These are phyloP conservation scores for Albula glossodonta DNA, from an alignment of 2,113 vertebrate species.

Conservation along the genomic window DNA sequence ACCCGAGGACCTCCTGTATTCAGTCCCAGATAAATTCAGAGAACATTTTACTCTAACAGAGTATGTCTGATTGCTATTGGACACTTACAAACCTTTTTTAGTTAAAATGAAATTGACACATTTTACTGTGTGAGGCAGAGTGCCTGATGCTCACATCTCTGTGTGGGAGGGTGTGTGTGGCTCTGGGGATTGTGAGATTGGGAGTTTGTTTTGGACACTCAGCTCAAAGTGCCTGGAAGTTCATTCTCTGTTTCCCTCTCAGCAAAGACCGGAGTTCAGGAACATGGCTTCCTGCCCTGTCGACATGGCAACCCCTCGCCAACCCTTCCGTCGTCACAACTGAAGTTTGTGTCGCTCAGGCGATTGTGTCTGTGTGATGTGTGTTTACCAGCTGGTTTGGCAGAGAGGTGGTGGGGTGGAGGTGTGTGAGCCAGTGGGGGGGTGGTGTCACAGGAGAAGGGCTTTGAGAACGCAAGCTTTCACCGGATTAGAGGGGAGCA, in stretches of 20 bases:
- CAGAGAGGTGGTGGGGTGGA: neutral
- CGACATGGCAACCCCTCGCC: neutral
- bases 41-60: too few species aligned
- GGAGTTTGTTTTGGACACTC: neutral
- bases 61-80: too few species aligned
- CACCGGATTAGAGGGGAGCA: constrained; percentile 26
- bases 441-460: neutral
- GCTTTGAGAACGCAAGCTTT: constrained; percentile 1
- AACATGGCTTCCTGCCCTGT: neutral
- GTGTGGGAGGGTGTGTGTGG: neutral
- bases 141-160: neutral
- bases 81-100: too few species aligned
- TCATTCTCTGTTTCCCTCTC: neutral
- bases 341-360: neutral
- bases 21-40: too few species aligned
- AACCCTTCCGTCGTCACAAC: neutral
- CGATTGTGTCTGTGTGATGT: neutral
- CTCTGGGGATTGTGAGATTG: neutral
- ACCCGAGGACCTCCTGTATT: too few species aligned
- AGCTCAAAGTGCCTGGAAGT: neutral
- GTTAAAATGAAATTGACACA: too few species aligned
- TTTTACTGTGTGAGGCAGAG: neutral
- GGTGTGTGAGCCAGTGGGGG: neutral
- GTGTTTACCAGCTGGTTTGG: constrained; percentile 23
- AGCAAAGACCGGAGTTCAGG: neutral